Percentiles rank a stretch among this genome's conserved stretches.
These are phyloP conservation scores for Rhagium mordax DNA, from an alignment of 2,888 invertebrate species.

Conservation along the genomic window DNA sequence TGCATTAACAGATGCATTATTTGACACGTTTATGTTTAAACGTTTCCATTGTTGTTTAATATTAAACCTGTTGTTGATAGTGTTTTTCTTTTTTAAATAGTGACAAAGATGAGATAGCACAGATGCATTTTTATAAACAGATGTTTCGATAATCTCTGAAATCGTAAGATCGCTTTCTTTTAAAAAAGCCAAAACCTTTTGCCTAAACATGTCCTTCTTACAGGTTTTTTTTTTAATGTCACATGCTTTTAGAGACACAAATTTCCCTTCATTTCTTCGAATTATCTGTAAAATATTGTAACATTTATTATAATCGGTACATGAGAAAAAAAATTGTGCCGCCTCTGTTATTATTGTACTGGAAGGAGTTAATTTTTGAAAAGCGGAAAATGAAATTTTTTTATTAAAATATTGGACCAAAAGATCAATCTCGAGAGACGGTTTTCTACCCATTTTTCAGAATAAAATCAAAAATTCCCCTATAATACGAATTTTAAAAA, in stretches of 20 bases:
- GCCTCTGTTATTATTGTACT: not conserved
- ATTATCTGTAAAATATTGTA: constrained; percentile 3
- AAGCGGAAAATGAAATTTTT: not conserved
- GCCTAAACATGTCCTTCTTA: not conserved
- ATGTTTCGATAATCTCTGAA: not conserved
- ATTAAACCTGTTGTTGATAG: not conserved
- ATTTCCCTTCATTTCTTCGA: not conserved
- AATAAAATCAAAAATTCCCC: no score
- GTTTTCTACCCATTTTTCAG: not conserved
- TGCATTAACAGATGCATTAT: not conserved
- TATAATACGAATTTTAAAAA: no score
- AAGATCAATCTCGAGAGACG: not conserved
- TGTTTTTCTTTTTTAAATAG: constrained; percentile 5
- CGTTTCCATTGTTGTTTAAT: constrained; percentile 1
- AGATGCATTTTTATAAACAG: not conserved
- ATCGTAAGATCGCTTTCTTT: not conserved
- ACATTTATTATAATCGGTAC: not conserved
- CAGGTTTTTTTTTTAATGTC: not conserved
- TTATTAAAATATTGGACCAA: not conserved
- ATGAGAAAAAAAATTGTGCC: not conserved
- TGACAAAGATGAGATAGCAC: not conserved
- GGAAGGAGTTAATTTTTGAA: not conserved
- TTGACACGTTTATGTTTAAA: not conserved
- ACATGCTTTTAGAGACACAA: not conserved
- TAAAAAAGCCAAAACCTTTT: not conserved